These are phyloP conservation scores for Pogonocherus hispidulus DNA, from an alignment of 2,888 invertebrate genomes.

Conservation along the genomic window DNA sequence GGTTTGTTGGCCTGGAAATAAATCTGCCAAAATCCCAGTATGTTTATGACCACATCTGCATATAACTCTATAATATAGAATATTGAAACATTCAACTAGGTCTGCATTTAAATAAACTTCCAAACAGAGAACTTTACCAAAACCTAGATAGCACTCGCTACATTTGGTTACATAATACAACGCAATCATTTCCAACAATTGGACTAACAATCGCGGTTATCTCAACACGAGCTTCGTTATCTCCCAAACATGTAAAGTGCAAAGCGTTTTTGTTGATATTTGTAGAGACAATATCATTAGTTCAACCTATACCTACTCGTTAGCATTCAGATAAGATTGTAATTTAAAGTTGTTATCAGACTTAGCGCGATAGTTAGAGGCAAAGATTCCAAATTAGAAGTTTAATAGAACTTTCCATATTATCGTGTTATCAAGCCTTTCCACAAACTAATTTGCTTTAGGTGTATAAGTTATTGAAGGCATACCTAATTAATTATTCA, in stretches of 20 bases:
- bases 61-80: too few species aligned
- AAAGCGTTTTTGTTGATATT: slow-evolving; percentile 27
- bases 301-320: slow-evolving; percentile 17
- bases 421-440: neutral
- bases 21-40: too few species aligned
- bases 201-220: slow-evolving; percentile 26
- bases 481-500: too few species aligned
- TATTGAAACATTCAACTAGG: too few species aligned
- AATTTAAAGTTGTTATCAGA: slow-evolving; percentile 7
- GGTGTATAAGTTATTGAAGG: too few species aligned
- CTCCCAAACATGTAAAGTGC: slow-evolving; percentile 25
- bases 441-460: neutral
- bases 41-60: too few species aligned
- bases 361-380: neutral
- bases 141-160: neutral
- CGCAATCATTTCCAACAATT: slow-evolving; percentile 28
- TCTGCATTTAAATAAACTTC: neutral
- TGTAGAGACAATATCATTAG: slow-evolving; percentile 9
- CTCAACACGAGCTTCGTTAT: slow-evolving; percentile 18
- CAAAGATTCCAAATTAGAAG: neutral
- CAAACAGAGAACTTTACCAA: slow-evolving; percentile 2
- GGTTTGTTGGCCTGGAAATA: too few species aligned
- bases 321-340: slow-evolving; percentile 19
- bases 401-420: too few species aligned
- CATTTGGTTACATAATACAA: slow-evolving; percentile 24